phyloP scores from a whole-genome alignment of 2,113 vertebrate species.

The Cyanoramphus novaezelandiae region DNA sequence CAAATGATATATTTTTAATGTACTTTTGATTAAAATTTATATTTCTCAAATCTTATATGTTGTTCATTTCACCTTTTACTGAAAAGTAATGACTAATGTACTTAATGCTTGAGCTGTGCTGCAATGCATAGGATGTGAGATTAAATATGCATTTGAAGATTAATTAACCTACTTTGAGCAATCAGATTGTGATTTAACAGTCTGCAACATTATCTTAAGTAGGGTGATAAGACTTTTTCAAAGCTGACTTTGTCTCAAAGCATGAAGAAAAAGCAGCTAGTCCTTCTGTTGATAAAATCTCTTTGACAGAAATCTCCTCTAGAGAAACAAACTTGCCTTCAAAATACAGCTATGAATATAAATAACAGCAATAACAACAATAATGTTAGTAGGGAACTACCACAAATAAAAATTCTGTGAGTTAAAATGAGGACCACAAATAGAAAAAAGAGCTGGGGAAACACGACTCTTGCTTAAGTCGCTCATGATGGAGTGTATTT shows the following conservation, averaged over 20 bases:
- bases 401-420: neutral
- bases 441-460: neutral
- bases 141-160: neutral
- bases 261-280: neutral
- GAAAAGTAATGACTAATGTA: neutral
- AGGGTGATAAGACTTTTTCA: neutral
- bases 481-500: rapidly evolving
- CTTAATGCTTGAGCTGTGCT: neutral
- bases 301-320: neutral
- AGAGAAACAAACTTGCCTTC: neutral
- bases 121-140: neutral
- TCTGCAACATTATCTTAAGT: neutral
- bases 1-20: neutral
- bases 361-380: neutral
- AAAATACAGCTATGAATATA: neutral
- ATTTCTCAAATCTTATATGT: neutral
- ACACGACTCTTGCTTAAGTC: neutral
- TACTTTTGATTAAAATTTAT: neutral
- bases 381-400: neutral
- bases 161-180: conserved; percentile 14
- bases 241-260: neutral
- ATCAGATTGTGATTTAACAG: neutral
- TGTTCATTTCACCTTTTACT: neutral
- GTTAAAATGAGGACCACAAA: neutral
- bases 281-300: neutral